Evolutionary conservation across 2,113 vertebrate genomes (phyloP).

Genomic region (Corvus moneduloides): DNA sequence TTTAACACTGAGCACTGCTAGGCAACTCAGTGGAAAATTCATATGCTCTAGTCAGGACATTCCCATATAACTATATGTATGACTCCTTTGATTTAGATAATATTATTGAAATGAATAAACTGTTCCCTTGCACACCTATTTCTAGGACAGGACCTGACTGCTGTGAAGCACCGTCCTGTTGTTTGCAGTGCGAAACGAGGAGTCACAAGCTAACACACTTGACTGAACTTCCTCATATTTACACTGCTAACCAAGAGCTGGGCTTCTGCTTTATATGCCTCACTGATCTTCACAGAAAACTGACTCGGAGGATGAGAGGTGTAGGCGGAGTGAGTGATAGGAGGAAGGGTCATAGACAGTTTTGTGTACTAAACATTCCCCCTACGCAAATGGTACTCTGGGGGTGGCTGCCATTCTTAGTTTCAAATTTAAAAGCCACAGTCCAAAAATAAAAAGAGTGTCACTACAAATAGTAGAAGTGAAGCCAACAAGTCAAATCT

Average conservation of each 20-base stretch:
- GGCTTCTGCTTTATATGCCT: neutral
- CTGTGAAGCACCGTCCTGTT: neutral
- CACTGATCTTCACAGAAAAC: neutral
- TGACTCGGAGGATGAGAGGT: neutral
- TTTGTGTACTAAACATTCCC: slow-evolving; percentile 58
- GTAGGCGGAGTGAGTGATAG: neutral
- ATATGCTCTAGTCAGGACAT: neutral
- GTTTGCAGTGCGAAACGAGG: neutral
- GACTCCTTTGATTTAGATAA: neutral
- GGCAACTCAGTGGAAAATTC: neutral
- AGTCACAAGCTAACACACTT: neutral
- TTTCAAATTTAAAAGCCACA: neutral
- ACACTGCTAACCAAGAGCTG: neutral
- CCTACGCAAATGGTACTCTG: slow-evolving; percentile 18
- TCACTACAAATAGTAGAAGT: slow-evolving; percentile 12
- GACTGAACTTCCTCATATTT: slow-evolving; percentile 18
- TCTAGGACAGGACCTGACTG: neutral
- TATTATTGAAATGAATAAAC: neutral
- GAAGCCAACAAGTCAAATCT: neutral
- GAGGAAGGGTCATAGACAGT: neutral
- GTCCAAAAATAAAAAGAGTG: slow-evolving; percentile 31
- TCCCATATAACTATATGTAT: neutral
- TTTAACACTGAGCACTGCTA: neutral
- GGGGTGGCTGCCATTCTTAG: slow-evolving; percentile 26
- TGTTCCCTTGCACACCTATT: neutral